Evolutionary conservation across 2,888 invertebrate genomes (phyloP), one percentile per base, ranked within the genome.

Genomic region (Shargacucullia verbasci): DNA sequence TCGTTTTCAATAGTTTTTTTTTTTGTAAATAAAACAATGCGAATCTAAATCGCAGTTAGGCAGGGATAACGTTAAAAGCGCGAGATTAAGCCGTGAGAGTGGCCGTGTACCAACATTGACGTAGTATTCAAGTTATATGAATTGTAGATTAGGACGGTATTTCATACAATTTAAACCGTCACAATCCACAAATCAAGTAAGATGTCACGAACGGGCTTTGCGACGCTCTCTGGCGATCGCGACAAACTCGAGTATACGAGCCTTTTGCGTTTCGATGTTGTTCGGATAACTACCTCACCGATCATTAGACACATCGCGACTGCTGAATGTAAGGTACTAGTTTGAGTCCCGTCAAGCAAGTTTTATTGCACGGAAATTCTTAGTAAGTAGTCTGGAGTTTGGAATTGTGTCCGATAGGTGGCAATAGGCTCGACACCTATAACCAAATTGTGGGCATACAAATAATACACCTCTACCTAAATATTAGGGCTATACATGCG

Each of bases 151-250:
- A 62, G 60, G 47, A 59, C 61, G 59, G 58, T 68, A 69, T 70
- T 76, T 67, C 54, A 59, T 77, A 72, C 77, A 79, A 81, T 80
- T 80, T 75, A 79, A 80, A 76, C 73, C 61, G 54, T 71, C 48
- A 54, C 67, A 82, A 85, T 84, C 85, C 79, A 76, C 81, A 79
- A 80, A 81, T 80, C 75, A 82, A 72, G 72, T 70, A 74, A 78
- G 63, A 72, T 77, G 82, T 85, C 85, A 87, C 85, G 84, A 78
- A 78, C 79, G 65, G 67, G 69, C 65, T 77, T 58, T 54, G 35
- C 20, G 45, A 9, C 33, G 62, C 57, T 65, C 57, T 43, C 53
- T 44, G 56, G 34, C 48, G 56, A 49, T 57, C 47, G 50, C 12
- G 25, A 38, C 38, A 57, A 38, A 47, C 71, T 44, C 45, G 47